Base-by-base conservation (phyloP, 2,888 invertebrate genomes). In the Aphodius granarius region DNA sequence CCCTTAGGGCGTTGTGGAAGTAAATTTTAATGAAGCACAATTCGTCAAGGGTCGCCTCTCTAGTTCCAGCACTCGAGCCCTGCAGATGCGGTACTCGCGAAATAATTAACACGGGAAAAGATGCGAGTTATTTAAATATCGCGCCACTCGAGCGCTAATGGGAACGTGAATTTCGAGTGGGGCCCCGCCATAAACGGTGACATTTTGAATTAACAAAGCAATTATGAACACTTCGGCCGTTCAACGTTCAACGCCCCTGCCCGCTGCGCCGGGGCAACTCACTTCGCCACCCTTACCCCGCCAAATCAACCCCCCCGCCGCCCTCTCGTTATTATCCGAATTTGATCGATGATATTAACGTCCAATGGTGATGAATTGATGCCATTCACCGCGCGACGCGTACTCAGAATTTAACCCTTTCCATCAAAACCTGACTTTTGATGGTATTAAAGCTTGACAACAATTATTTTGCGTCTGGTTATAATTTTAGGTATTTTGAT, bases 11-110 rank as follows among this genome's bases (percentile, higher is more conserved):
- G 21, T 19, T 66, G 20, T 19, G 22, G 68, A 75, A 73, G 78
- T 77, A 80, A 78, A 79, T 78, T 80, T 80, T 80, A 80, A 80
- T 78, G 80, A 80, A 80, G 80, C 80, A 78, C 80, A 79, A 78
- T 78, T 78, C 74, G 78, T 79, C 78, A 76, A 79, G 80, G 74
- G 75, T 75, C 80, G 78, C n/a, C 68, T 68, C 68, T 68, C 68
- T n/a, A n/a, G 68, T 68, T 20, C 20, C 21, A 13, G 20, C 22
- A 20, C 68, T 19, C 21, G 68, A 18, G 66, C 16, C 13, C 21
- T 68, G 68, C 21, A 68, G 21, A 21, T 68, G 21, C 68, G 68
- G 68, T 21, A n/a, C 21, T 77, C 78, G 74, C 77, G 76, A 78
- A 76, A 78, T 78, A 80, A 80, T 80, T 80, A 80, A 77, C 77